Conservation (phyloP, 2,113 vertebrate species). For the Rhea americana region DNA sequence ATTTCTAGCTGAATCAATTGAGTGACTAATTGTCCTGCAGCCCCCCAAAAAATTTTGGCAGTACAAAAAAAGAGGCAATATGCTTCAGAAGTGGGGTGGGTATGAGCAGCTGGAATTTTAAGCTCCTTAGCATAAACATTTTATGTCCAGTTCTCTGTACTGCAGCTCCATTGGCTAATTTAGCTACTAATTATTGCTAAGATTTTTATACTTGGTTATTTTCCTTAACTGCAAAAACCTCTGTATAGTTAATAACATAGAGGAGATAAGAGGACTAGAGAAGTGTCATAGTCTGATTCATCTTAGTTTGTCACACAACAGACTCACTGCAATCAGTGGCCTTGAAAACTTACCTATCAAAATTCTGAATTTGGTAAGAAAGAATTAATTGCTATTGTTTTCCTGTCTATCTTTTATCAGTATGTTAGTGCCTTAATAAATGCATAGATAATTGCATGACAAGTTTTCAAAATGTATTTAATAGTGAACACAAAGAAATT, state of each 20-base stretch:
- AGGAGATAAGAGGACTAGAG: conserved; percentile 84
- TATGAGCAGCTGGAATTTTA: neutral
- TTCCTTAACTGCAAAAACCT: conserved; percentile 68
- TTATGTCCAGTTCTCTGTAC: neutral
- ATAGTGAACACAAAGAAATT: accelerated
- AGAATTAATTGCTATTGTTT: accelerated
- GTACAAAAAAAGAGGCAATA: neutral
- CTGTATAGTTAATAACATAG: conserved; percentile 82
- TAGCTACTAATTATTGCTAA: neutral
- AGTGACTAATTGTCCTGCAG: neutral
- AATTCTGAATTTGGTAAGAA: conserved; percentile 84
- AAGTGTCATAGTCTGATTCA: conserved; percentile 80
- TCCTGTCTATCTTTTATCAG: neutral
- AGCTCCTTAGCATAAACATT: neutral
- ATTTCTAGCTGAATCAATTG: neutral
- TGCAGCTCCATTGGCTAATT: neutral
- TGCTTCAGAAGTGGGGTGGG: neutral
- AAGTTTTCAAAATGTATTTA: neutral
- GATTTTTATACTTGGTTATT: neutral
- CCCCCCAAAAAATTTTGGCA: neutral
- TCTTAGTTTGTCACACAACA: conserved; percentile 88
- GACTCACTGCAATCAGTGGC: conserved; percentile 73
- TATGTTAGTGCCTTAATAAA: neutral
- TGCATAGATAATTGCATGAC: accelerated
- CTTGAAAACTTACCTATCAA: conserved; percentile 81